These are phyloP conservation scores for Cariama cristata DNA, from an alignment of 2,113 vertebrate genomes.

Conservation along the genomic window DNA sequence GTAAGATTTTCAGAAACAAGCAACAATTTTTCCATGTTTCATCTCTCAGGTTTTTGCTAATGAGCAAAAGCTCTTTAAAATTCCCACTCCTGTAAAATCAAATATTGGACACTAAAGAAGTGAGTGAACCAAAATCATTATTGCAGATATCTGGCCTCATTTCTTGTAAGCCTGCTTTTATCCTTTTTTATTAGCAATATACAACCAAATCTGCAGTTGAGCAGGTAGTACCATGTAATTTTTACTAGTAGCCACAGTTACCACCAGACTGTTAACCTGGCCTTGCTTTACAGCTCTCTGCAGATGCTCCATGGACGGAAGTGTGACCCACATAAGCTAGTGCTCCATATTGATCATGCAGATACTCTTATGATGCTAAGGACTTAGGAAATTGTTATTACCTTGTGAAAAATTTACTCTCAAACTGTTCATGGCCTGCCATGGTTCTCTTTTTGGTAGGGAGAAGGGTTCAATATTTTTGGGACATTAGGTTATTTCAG, in stretches of 20 bases:
- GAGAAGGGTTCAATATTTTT: not conserved
- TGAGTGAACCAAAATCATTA: not conserved
- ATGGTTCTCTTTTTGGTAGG: not conserved
- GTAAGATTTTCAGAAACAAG: not conserved
- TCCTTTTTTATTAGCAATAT: not conserved
- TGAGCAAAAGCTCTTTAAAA: not conserved
- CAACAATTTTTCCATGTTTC: not conserved
- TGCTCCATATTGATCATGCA: not conserved
- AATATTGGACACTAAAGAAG: not conserved
- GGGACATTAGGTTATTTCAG: not conserved
- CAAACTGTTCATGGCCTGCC: not conserved
- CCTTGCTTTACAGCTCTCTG: not conserved
- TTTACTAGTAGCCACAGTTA: not conserved
- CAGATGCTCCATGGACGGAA: not conserved
- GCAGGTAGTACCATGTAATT: not conserved
- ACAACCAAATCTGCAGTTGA: not conserved
- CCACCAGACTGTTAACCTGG: not conserved
- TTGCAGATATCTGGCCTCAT: not conserved
- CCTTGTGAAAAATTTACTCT: not conserved
- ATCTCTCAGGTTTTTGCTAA: slow-evolving; percentile 26
- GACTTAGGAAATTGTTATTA: not conserved
- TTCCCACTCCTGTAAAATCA: not conserved
- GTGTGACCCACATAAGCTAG: not conserved
- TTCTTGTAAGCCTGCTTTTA: not conserved
- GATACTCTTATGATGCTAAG: not conserved